Base-by-base conservation (phyloP, 2,888 invertebrate genomes). In the Meloe dianella region DNA sequence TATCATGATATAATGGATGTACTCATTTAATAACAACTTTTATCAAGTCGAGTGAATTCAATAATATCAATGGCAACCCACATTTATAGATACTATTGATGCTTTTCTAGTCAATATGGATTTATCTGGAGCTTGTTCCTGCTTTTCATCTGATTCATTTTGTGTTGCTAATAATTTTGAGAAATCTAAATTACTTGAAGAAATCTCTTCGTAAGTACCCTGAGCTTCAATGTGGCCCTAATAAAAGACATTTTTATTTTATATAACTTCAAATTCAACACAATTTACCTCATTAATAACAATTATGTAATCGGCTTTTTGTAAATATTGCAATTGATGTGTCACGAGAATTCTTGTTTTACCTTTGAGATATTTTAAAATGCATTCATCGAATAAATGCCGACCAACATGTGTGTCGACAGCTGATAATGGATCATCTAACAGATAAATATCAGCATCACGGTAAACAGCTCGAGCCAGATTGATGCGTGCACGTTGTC, bases 391-490 rank as follows among this genome's bases (percentile, higher is more conserved):
- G 76, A 92, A 92, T 9, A 94, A 83, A 80, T 91, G 89, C 65
- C 88, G 87, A 0, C 91, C 90, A 17, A 93, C 92, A 67, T 89
- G 89, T 0, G 91, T 86, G 80, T 93, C 93, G 0, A 93, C 92
- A 0, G 93, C 92, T 68, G 91, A 91, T 2, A 93, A 81, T 0
- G 93, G 92, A 83, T 93, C 93, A 79, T 94, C 93, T 32, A 93
- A 82, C 5, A 93, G 82, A 78, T 92, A 93, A 68, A 93, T 87
- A 75, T 91, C 88, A 30, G 92, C 91, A 77, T 91, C 86, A 79
- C 89, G 87, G 75, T 93, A 94, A 64, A 93, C 87, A 10, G 92
- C 91, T 68, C 93, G 85, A 0, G 91, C 92, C 47, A 94, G 85
- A 71, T 90, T 91, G 63, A 94, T 88, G 64, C 94, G 86, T 1